Conservation (phyloP, 2,113 vertebrate species). For the Dolichotis patagonum region DNA sequence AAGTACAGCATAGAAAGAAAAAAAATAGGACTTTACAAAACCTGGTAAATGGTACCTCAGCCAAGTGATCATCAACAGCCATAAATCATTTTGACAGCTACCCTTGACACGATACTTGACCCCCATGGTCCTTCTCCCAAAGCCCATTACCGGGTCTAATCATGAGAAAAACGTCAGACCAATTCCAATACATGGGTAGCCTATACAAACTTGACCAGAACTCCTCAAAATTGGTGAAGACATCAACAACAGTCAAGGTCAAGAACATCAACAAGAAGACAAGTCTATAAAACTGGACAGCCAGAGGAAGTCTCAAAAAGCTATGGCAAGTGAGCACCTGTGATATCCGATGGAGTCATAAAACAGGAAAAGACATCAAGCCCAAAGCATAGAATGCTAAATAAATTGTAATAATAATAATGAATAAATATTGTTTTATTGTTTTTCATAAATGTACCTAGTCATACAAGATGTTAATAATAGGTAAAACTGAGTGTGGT, state of each 20-base stretch:
- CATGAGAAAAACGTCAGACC: background rate
- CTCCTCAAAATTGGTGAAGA: background rate
- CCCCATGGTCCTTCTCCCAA: background rate
- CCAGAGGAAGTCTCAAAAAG: background rate
- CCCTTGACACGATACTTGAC: background rate
- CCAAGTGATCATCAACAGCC: background rate
- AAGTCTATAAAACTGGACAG: background rate
- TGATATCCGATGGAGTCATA: background rate
- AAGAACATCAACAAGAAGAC: background rate
- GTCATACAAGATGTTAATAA: background rate
- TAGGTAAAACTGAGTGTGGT: background rate
- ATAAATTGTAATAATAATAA: background rate
- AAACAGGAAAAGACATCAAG: background rate
- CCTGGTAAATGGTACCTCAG: background rate
- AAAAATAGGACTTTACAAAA: background rate
- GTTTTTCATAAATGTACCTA: background rate
- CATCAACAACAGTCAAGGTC: background rate
- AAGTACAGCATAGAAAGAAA: background rate
- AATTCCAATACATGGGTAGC: background rate
- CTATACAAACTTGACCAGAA: background rate
- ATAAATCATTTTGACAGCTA: background rate
- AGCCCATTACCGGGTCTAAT: background rate
- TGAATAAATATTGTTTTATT: background rate
- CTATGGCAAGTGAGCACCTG: no score
- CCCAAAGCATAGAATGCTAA: background rate